These are phyloP conservation scores for Phalanger gymnotis DNA, from an alignment of 2,797 vertebrate species.

Conservation along the genomic window DNA sequence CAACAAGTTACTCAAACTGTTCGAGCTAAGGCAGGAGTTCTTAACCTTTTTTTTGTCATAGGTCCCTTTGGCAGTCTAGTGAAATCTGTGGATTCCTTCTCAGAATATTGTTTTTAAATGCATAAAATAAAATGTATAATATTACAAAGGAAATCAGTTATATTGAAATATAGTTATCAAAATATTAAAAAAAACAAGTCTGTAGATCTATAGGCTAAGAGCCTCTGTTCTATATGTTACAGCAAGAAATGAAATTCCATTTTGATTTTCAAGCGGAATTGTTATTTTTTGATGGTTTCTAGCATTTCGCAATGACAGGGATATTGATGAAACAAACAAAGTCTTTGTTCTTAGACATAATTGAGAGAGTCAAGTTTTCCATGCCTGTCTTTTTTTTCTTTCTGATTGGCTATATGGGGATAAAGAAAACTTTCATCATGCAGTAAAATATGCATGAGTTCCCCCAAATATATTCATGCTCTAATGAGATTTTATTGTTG, in stretches of 20 bases:
- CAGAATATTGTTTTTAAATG: background rate
- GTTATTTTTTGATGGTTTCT: background rate
- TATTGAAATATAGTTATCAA: background rate
- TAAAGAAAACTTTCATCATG: conserved; percentile 47
- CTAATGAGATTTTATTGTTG: conserved; percentile 33
- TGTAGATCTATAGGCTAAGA: background rate
- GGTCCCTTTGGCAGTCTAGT: background rate
- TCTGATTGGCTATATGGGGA: conserved; percentile 55
- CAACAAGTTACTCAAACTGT: background rate
- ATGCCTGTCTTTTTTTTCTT: conserved; percentile 46
- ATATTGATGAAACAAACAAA: conserved; percentile 54
- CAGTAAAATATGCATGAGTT: conserved; percentile 35
- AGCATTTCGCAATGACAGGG: conserved; percentile 23
- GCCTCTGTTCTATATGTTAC: background rate
- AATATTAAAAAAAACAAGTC: too few relatives aligned
- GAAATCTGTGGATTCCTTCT: background rate
- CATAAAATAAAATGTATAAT: background rate
- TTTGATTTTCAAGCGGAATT: background rate
- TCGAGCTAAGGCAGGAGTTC: background rate
- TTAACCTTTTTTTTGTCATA: background rate
- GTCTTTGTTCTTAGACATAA: conserved; percentile 53
- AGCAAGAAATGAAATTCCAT: background rate
- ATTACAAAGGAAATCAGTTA: background rate
- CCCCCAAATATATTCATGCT: conserved; percentile 5
- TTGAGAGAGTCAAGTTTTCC: conserved; percentile 55